Evolutionary conservation across 2,888 invertebrate genomes (phyloP).

Genomic region (Tholera decimalis): DNA sequence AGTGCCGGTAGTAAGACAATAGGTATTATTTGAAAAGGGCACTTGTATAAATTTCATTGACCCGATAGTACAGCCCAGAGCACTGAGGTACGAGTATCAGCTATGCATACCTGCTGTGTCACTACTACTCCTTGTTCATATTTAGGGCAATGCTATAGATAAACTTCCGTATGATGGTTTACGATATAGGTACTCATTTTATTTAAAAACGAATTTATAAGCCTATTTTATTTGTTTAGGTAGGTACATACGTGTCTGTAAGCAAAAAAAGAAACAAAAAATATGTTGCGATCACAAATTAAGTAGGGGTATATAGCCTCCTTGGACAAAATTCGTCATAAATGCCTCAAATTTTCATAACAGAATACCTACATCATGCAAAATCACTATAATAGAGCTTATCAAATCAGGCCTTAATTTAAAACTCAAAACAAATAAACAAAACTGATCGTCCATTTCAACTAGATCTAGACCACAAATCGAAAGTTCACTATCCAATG

Average conservation of each 20-base stretch:
- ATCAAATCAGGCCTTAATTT: neutral
- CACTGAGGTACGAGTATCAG: neutral
- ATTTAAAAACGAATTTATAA: too few relatives aligned
- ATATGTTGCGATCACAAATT: too few relatives aligned
- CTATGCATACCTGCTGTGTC: constrained; percentile 2
- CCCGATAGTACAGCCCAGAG: constrained; percentile 55
- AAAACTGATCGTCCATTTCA: neutral
- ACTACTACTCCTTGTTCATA: constrained; percentile 8
- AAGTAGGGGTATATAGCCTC: too few relatives aligned
- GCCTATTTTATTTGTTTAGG: too few relatives aligned
- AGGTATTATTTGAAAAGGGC: constrained; percentile 72
- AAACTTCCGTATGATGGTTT: neutral
- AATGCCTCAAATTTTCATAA: too few relatives aligned
- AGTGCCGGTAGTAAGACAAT: constrained; percentile 64
- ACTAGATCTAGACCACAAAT: constrained; percentile 1
- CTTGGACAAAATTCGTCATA: too few relatives aligned
- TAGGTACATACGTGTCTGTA: too few relatives aligned
- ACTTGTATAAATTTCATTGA: constrained; percentile 81
- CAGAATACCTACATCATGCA: too few relatives aligned
- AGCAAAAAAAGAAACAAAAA: too few relatives aligned
- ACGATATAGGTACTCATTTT: too few relatives aligned
- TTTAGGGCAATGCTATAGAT: constrained; percentile 1
- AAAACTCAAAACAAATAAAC: neutral
- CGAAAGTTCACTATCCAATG: constrained; percentile 12
- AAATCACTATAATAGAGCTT: too few relatives aligned